Evolutionary conservation across 2,113 vertebrate genomes (phyloP).

Genomic region (Otis tarda): DNA sequence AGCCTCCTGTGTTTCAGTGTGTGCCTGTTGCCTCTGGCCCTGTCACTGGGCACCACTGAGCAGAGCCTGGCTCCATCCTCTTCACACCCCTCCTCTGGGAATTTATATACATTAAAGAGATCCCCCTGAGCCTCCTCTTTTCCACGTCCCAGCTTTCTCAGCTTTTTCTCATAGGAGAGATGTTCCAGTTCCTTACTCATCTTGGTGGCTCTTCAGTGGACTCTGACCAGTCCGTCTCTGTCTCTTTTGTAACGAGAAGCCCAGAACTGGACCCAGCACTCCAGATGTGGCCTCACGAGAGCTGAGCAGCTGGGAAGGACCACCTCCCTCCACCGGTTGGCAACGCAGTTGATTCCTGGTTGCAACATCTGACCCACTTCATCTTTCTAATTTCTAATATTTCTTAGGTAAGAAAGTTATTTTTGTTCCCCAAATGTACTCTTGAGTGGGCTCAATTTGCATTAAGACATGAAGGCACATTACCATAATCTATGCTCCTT

Average conservation of each 20-base stretch:
- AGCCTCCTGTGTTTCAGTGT: not conserved
- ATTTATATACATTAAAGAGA: not conserved
- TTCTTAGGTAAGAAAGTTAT: not conserved
- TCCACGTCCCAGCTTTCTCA: not conserved
- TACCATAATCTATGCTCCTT: not conserved
- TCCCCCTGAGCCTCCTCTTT: accelerated
- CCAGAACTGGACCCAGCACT: not conserved
- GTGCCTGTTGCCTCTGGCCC: not conserved
- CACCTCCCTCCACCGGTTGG: not conserved
- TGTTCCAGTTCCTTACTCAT: not conserved
- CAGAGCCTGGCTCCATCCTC: accelerated
- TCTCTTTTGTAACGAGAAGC: not conserved
- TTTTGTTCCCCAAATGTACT: not conserved
- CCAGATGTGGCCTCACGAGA: not conserved
- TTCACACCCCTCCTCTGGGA: not conserved
- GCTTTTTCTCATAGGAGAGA: accelerated
- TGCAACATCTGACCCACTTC: not conserved
- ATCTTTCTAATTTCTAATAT: not conserved
- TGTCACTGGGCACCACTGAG: not conserved
- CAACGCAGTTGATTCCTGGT: not conserved
- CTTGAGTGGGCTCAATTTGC: not conserved
- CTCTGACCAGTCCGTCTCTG: not conserved
- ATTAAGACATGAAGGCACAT: not conserved
- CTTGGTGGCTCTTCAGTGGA: not conserved
- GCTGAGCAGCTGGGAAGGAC: not conserved